Evolutionary conservation across 2,888 invertebrate species (phyloP), one percentile per base, ranked within the genome.

Genomic region (Drosophila formosana): DNA sequence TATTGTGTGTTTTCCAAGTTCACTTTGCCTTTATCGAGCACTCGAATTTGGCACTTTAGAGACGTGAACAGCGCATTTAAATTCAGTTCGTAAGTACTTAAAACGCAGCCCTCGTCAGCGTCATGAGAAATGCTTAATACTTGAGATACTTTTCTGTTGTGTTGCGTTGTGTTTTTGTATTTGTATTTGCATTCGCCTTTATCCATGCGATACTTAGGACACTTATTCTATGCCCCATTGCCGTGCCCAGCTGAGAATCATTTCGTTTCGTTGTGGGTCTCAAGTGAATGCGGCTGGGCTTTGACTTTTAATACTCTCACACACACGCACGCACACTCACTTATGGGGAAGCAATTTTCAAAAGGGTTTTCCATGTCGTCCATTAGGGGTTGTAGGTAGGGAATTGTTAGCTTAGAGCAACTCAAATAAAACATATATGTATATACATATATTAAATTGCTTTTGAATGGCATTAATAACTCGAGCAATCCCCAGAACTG

Each of bases 401-500:
- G 18, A 18, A 81, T 73, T 69, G 85, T 68, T 83, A 71, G 68
- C 53, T 56, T 64, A 61, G 70, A 64, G 63, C 62, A 63, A 61
- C 32, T 50, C 74, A 75, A 66, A 58, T 64, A 66, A 61, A 56
- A 61, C 41, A 75, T 37, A 75, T 37, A 37, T 11, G 3, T 5
- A 28, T 4, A 2, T 37, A n/a, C n/a, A n/a, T 75, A 81, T 88
- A 83, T 88, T 89, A 89, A 82, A 83, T 89, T 83, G 82, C 82
- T 83, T 84, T 83, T 68, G 66, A 78, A 83, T 89, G 79, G 80
- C 89, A 89, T 84, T 88, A 75, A 81, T 81, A 85, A 67, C 63
- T 56, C 64, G 58, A 62, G 64, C 49, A 60, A 60, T 60, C 57
- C 75, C 46, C 60, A 47, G 46, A 25, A 8, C 62, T 39, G 63